Evolutionary conservation across 2,113 vertebrate species (phyloP), one percentile per base, ranked within the genome.

Genomic region (Sorex araneus): DNA sequence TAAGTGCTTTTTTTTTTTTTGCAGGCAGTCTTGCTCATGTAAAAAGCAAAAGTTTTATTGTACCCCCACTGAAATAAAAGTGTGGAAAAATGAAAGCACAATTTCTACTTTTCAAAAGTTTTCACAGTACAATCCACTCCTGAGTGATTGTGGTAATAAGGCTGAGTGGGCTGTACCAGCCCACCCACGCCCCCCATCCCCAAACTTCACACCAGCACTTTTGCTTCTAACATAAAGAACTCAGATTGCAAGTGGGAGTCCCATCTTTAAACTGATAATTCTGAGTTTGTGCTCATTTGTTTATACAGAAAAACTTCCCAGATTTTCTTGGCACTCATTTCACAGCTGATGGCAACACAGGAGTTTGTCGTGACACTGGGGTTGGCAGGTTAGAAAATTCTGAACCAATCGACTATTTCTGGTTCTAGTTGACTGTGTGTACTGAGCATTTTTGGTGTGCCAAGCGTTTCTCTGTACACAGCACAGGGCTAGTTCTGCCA

Each of bases 401-500:
- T 36, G 36, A 60, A 30, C 16, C 34, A 30, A 66, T 57, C 19
- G 9, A 25, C 83, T 69, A 69, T 70, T 84, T 57, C 34, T 25
- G 2, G 3, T 57, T 90, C 28, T 1, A 13, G 82, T 85, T 64
- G 10, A 36, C 47, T 27, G 12, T 23, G 5, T 50, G 36, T 60
- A n/a, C 11, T 80, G 28, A 40, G 21, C 1, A 0, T 16, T 16
- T 13, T 1, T 9, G 34, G 10, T 57, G 3, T 28, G 66, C 2
- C 2, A 81, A 63, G 2, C 36, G 21, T 43, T 74, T 12, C 25
- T 69, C 28, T 19, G 8, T 76, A 21, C 34, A 81, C 54, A 75
- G 9, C 36, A 45, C 30, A 63, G 18, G 13, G 11, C 36, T 60
- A 34, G 32, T 40, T 69, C 21, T 67, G 43, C 34, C 34, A 73